A percentile compares a stretch with the other conserved stretches of the same genome.
phyloP scores from a whole-genome alignment of 2,888 invertebrate genomes.

The Patella depressa region DNA sequence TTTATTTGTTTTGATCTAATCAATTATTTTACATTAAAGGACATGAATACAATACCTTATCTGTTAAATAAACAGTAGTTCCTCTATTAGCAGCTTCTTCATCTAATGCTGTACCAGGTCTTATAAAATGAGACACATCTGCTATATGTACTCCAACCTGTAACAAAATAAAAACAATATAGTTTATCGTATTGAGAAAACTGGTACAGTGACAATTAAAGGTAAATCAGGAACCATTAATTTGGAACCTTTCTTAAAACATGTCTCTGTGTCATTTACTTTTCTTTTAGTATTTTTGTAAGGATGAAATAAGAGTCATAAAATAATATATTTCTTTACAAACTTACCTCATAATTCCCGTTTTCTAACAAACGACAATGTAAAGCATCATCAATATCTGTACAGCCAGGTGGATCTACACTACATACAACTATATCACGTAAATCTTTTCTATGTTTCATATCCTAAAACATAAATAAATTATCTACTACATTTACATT shows the following conservation, averaged over 20 bases:
- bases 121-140: constrained; percentile 97
- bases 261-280: neutral
- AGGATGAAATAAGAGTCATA: no score
- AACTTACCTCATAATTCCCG: constrained; percentile 79
- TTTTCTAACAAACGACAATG: constrained; percentile 86
- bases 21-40: neutral
- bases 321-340: no score
- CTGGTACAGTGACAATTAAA: no score
- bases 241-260: no score
- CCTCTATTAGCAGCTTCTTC: constrained; percentile 92
- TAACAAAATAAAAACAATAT: no score
- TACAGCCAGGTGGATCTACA: constrained; percentile 98
- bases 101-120: constrained; percentile 92
- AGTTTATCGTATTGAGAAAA: no score
- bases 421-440: constrained; percentile 90
- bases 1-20: neutral
- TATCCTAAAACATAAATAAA: constrained; percentile 51
- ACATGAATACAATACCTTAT: constrained; percentile 74
- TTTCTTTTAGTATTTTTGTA: neutral
- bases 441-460: constrained; percentile 85
- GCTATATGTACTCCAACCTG: constrained; percentile 97
- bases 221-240: no score
- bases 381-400: constrained; percentile 98
- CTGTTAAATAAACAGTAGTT: constrained; percentile 96
- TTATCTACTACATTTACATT: no score